A percentile compares a stretch with the other conserved stretches of the same genome.
These are phyloP conservation scores for Lasaia peninsularis DNA, from an alignment of 1,140 invertebrate genomes.

Conservation along the genomic window DNA sequence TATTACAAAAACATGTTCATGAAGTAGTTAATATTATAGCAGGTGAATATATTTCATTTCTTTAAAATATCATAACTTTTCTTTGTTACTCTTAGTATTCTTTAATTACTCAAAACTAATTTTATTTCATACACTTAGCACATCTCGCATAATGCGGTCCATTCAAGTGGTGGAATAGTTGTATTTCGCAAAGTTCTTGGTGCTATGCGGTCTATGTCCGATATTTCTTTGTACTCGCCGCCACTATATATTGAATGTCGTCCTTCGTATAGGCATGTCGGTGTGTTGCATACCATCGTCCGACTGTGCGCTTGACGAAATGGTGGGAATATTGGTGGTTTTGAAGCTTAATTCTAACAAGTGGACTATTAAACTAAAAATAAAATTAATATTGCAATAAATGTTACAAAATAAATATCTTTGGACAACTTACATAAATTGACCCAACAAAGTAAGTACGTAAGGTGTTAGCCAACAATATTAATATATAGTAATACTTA, in stretches of 20 bases:
- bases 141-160: slow-evolving; percentile 47
- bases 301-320: slow-evolving; percentile 33
- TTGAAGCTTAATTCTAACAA: slow-evolving; percentile 18
- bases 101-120: background rate
- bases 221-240: slow-evolving; percentile 59
- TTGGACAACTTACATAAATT: too few relatives aligned
- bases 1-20: too few relatives aligned
- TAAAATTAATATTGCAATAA: too few relatives aligned
- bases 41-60: too few relatives aligned
- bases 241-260: slow-evolving; percentile 47
- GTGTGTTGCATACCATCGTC: slow-evolving; percentile 32
- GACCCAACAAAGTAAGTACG: too few relatives aligned
- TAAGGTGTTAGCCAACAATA: too few relatives aligned
- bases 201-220: slow-evolving; percentile 58
- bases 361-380: too few relatives aligned
- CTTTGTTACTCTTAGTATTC: too few relatives aligned
- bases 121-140: background rate
- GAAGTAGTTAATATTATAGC: too few relatives aligned
- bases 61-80: too few relatives aligned
- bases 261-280: slow-evolving; percentile 34
- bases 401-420: too few relatives aligned
- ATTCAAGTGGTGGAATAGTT: slow-evolving; percentile 57
- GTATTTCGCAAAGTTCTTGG: slow-evolving; percentile 52
- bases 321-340: slow-evolving; percentile 35
- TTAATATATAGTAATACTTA: too few relatives aligned